Percentiles rank a stretch among this genome's conserved stretches.
Evolutionary conservation across 2,113 vertebrate species (phyloP).

Genomic region (Hippocampus barbouri): DNA sequence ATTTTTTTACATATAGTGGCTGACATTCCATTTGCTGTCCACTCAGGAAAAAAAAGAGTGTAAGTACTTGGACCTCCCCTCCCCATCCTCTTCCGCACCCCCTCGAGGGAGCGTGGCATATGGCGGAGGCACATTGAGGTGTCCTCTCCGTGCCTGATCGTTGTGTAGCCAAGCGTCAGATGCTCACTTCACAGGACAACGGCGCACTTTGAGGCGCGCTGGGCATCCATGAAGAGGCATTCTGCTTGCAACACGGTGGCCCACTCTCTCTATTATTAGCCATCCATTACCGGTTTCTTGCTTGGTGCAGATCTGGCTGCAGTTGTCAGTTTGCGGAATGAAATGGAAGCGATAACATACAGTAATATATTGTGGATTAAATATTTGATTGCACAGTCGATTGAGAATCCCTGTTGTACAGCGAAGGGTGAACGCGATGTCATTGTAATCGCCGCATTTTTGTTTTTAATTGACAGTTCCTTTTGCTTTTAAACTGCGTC

Average conservation of each 20-base stretch:
- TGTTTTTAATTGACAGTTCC: slow-evolving; percentile 17
- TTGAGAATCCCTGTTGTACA: neutral
- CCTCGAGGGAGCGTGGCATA: slow-evolving; percentile 46
- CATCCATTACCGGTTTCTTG: neutral
- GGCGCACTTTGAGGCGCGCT: slow-evolving; percentile 6
- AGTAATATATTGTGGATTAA: no score
- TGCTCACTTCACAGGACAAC: slow-evolving; percentile 50
- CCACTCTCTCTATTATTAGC: slow-evolving; percentile 8
- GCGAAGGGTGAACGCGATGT: neutral
- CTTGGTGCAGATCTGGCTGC: neutral
- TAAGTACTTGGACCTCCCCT: slow-evolving; percentile 21
- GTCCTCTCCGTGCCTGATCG: slow-evolving; percentile 30
- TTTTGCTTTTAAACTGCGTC: neutral
- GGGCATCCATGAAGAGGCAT: slow-evolving; percentile 29
- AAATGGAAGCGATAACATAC: neutral
- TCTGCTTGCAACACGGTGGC: slow-evolving; percentile 21
- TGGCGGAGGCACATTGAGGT: slow-evolving; percentile 54
- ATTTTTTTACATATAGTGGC: neutral
- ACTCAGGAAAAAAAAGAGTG: neutral
- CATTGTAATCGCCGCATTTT: slow-evolving; percentile 11
- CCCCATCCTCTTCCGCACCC: neutral
- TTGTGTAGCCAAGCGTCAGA: slow-evolving; percentile 54
- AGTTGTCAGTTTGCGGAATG: neutral
- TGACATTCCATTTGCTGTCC: neutral
- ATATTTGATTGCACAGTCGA: no score